Evolutionary conservation across 2,888 invertebrate genomes (phyloP), one percentile per base, ranked within the genome.

Genomic region (Nemapogon koenigi): DNA sequence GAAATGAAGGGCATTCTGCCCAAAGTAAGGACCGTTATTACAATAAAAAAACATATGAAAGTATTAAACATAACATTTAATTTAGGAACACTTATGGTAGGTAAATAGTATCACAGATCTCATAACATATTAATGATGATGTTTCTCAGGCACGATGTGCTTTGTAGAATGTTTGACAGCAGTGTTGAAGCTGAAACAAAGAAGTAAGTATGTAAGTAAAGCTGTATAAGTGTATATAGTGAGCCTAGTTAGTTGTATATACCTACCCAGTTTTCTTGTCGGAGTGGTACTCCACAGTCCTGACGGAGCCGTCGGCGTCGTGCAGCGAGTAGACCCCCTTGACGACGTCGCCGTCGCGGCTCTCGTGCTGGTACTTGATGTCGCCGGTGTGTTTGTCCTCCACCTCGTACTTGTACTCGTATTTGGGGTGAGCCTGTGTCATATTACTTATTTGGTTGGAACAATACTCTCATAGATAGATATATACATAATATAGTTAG

Each of bases 261-360:
- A 26, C 22, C 53, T 57, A 79, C 62, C 81, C 81, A 43, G 59
- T 52, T 46, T 78, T 68, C 41, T 80, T 67, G 49, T 81, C 81
- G 27, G 73, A 79, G 45, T 66, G 69, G 53, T 82, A 81, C 54
- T 80, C 70, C 11, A 82, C 81, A 28, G 71, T 69, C 45, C 81
- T 65, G 47, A 72, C 54, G 47, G 78, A 73, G 40, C 82, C 81
- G 40, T 76, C 80, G 16, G 81, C 76, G 51, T 82, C 71, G 45
- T 79, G 75, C 40, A 82, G 61, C 14, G 69, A 50, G 49, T 59
- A 61, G 48, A 48, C 50, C 16, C 59, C 60, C 48, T 57, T 55
- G 13, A 80, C 79, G 13, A 49, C 57, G 49, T 80, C 78, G 3
- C 79, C 81, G 40, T 80, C 66, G 25, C 72, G 62, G 35, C 48